These are phyloP conservation scores for Hydraecia micacea DNA, from an alignment of 2,888 invertebrate species.

Conservation along the genomic window DNA sequence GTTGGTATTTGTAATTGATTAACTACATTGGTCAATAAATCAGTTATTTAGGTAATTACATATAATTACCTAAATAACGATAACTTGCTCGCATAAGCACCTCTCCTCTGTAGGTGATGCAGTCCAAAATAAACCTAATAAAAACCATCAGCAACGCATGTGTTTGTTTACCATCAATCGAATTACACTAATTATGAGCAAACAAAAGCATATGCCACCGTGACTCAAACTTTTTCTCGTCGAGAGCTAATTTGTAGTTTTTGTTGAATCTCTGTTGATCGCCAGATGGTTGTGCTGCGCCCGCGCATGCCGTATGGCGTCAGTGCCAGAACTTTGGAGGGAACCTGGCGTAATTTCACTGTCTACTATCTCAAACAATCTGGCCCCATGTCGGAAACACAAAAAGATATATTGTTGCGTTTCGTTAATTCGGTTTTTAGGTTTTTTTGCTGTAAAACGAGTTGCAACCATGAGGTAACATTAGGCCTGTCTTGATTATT, in stretches of 20 bases:
- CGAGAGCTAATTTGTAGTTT: constrained; percentile 77
- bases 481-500: background rate
- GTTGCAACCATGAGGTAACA: constrained; percentile 4
- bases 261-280: constrained; percentile 75
- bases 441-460: constrained; percentile 15
- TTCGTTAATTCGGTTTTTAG: constrained; percentile 44
- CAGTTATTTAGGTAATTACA: too few species aligned
- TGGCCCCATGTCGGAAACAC: constrained; percentile 68
- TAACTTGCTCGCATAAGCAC: background rate
- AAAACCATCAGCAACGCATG: constrained; percentile 28
- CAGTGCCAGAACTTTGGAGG: constrained; percentile 43
- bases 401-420: constrained; percentile 57
- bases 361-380: constrained; percentile 82
- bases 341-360: constrained; percentile 79
- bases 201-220: constrained; percentile 86
- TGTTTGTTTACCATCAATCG: constrained; percentile 64
- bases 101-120: background rate
- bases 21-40: background rate
- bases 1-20: too few species aligned
- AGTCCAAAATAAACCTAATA: constrained; percentile 23
- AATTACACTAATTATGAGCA: constrained; percentile 80
- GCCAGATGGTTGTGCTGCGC: constrained; percentile 78
- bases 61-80: background rate
- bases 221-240: constrained; percentile 74
- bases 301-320: constrained; percentile 82